These are phyloP conservation scores for Amiota mariae DNA, from an alignment of 2,888 invertebrate genomes.

Conservation along the genomic window DNA sequence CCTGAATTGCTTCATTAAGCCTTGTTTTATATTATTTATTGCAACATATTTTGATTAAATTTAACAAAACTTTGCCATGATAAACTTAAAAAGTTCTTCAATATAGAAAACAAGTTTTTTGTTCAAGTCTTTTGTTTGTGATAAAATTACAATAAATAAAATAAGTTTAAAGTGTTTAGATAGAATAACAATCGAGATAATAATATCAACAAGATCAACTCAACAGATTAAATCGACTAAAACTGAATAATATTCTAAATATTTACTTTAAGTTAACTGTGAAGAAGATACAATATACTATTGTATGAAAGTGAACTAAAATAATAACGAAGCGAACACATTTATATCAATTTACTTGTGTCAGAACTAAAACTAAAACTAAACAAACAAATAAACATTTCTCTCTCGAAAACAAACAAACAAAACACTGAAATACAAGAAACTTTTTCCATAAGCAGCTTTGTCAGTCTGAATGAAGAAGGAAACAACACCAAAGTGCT, in stretches of 20 bases:
- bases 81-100: too few relatives aligned
- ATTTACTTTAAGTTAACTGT: neutral
- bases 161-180: too few relatives aligned
- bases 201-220: too few relatives aligned
- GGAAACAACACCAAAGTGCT: neutral
- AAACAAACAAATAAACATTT: slow-evolving; percentile 11
- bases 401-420: neutral
- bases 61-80: too few relatives aligned
- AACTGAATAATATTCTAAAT: too few relatives aligned
- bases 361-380: slow-evolving; percentile 4
- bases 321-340: neutral
- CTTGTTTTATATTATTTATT: too few relatives aligned
- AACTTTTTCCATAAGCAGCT: slow-evolving; percentile 5
- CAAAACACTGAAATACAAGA: neutral
- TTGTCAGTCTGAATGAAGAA: neutral
- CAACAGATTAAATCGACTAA: too few relatives aligned
- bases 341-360: slow-evolving; percentile 8
- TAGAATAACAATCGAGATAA: too few relatives aligned
- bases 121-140: slow-evolving; percentile 12
- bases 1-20: too few relatives aligned
- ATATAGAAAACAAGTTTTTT: slow-evolving; percentile 1
- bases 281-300: neutral
- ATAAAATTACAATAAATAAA: neutral
- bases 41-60: too few relatives aligned
- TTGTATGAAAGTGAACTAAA: neutral